Conservation (phyloP, 2,797 vertebrate genomes). For the Chiroxiphia lanceolata region DNA sequence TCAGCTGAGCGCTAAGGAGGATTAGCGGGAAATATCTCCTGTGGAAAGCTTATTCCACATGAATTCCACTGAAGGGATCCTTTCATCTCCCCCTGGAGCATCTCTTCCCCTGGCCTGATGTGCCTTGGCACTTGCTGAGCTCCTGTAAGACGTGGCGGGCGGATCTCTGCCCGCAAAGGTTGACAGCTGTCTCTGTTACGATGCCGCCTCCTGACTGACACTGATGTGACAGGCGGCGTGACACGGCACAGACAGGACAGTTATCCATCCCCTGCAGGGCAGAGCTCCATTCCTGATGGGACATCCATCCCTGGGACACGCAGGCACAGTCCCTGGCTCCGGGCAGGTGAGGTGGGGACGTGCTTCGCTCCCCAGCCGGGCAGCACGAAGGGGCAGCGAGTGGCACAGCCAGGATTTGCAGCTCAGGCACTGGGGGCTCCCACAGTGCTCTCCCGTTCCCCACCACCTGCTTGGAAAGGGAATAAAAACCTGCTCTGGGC, state of each 20-base stretch:
- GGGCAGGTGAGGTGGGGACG: fast-evolving
- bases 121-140: constrained; percentile 53
- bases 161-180: not conserved
- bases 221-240: not conserved
- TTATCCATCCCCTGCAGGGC: not conserved
- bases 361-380: fast-evolving
- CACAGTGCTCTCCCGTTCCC: not conserved
- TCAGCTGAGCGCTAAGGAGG: constrained; percentile 58
- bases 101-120: constrained; percentile 56
- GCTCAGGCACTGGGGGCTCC: not conserved
- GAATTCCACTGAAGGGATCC: constrained; percentile 66
- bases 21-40: constrained; percentile 62
- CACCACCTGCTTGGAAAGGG: not conserved
- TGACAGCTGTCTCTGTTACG: not conserved
- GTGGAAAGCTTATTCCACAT: constrained; percentile 68
- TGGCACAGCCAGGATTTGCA: fast-evolving
- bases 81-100: constrained; percentile 60
- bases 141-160: not conserved
- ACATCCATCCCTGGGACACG: fast-evolving
- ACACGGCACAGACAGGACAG: not conserved
- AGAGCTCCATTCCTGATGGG: fast-evolving
- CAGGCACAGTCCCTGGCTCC: fast-evolving
- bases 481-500: not conserved
- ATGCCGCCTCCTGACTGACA: not conserved
- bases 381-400: fast-evolving